Percentiles rank a stretch among this genome's conserved stretches.
Evolutionary conservation across 2,888 invertebrate species (phyloP).

Genomic region (Drosophila neutralis): DNA sequence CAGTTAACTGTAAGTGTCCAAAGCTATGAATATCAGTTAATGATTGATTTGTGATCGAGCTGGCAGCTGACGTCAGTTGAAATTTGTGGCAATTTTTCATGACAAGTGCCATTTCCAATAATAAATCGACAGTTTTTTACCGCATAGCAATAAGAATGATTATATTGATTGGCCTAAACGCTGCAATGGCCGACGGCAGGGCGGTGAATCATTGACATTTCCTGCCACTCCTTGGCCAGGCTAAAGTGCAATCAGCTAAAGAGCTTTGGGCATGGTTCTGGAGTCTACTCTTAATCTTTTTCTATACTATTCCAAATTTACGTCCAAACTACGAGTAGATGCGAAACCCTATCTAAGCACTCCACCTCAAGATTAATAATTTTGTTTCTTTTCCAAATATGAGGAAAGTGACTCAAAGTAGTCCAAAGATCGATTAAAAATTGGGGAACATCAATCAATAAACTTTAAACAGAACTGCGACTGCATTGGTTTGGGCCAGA

Average conservation of each 20-base stretch:
- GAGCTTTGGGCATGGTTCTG: conserved; percentile 2
- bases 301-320: background rate
- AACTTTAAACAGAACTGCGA: background rate
- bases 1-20: background rate
- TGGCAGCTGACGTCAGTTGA: conserved; percentile 32
- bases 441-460: background rate
- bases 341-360: background rate
- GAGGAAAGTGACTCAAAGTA: background rate
- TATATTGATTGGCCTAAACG: conserved; percentile 31
- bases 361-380: background rate
- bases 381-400: background rate
- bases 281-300: background rate
- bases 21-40: conserved; percentile 6
- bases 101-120: conserved; percentile 14
- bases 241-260: conserved; percentile 24
- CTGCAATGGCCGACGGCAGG: conserved; percentile 3
- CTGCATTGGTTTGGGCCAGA: background rate
- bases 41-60: conserved; percentile 17
- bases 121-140: conserved; percentile 1
- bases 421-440: background rate
- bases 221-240: conserved; percentile 18
- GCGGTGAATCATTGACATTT: background rate
- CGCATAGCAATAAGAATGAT: conserved; percentile 15
- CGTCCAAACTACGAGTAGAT: background rate
- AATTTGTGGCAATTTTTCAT: conserved; percentile 26